Evolutionary conservation across 2,797 vertebrate species (phyloP), one percentile per base, ranked within the genome.

Genomic region (Eulemur mongoz): DNA sequence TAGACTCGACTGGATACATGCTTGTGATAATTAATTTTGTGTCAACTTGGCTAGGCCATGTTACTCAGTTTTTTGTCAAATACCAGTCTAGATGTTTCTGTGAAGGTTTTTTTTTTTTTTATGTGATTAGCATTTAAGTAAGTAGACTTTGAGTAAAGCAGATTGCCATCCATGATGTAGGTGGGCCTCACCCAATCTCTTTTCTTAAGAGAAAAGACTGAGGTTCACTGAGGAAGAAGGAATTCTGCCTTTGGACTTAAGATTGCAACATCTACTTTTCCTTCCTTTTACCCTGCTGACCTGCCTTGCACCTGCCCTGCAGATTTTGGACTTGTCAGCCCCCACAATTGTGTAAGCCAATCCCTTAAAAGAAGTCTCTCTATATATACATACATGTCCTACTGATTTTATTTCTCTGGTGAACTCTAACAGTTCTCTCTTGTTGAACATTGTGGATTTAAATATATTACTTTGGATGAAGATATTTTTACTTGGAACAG

Each of bases 331-430:
- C 14, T 57, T 61, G 14, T 18, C 40, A 38, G 50, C 4, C 43
- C 18, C 14, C 38, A 54, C 27, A 65, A 32, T 40, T 10, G 38
- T 25, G 11, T 8, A 22, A 84, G 43, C 65, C 52, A 88, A 9
- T 91, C 70, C 22, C 82, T 96, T 85, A 79, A 94, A 75, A 80
- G 79, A 90, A 78, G 45, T 72, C 27, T 81, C 38, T 89, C 11
- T 78, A 0, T 32, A 10, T 45, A 12, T 27, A 27, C 61, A 43
- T 35, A 69, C 40, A 67, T 30, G 48, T 12, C 7, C 45, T 27
- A 7, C 50, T 40, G 38, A n/a, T 59, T 59, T 25, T 90, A 17
- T 76, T 52, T 81, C 73, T 75, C 59, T 67, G 17, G 30, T 40
- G 70, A 87, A 57, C 22, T 20, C 35, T 59, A 61, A 61, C 13